phyloP scores from a whole-genome alignment of 2,888 invertebrate species.

The Stegana nigrithorax region DNA sequence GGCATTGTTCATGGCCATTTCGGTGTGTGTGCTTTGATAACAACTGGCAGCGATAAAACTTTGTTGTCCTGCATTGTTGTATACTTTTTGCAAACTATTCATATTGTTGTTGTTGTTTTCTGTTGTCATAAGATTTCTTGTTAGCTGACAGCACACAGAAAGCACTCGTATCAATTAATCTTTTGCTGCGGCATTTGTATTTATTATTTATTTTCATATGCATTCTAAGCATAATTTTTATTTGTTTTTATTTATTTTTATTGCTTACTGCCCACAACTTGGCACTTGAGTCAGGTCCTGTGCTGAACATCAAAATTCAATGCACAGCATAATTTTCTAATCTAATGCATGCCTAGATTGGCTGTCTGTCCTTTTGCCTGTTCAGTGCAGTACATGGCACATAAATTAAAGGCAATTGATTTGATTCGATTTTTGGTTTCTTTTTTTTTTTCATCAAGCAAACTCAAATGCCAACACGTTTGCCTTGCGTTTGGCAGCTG shows the following conservation, averaged over 20 bases:
- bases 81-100: constrained; percentile 15
- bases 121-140: constrained; percentile 45
- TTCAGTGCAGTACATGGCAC: too few relatives aligned
- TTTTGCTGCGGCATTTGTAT: too few relatives aligned
- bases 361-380: too few relatives aligned
- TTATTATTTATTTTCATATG: too few relatives aligned
- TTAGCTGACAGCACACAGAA: constrained; percentile 59
- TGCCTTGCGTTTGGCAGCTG: too few relatives aligned
- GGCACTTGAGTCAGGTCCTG: too few relatives aligned
- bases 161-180: constrained; percentile 62
- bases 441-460: too few relatives aligned
- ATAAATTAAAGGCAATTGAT: neutral
- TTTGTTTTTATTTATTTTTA: neutral
- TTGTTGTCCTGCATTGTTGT: constrained; percentile 50
- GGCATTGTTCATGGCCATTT: constrained; percentile 16
- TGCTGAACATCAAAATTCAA: too few relatives aligned
- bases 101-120: constrained; percentile 33
- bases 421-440: neutral
- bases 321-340: too few relatives aligned
- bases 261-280: too few relatives aligned
- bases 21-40: constrained; percentile 55
- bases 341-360: too few relatives aligned
- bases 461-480: constrained; percentile 15
- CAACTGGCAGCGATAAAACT: constrained; percentile 57
- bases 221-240: too few relatives aligned